Evolutionary conservation across 2,113 vertebrate species (phyloP), one percentile per base, ranked within the genome.

Genomic region (Phrynosoma blainvillii): DNA sequence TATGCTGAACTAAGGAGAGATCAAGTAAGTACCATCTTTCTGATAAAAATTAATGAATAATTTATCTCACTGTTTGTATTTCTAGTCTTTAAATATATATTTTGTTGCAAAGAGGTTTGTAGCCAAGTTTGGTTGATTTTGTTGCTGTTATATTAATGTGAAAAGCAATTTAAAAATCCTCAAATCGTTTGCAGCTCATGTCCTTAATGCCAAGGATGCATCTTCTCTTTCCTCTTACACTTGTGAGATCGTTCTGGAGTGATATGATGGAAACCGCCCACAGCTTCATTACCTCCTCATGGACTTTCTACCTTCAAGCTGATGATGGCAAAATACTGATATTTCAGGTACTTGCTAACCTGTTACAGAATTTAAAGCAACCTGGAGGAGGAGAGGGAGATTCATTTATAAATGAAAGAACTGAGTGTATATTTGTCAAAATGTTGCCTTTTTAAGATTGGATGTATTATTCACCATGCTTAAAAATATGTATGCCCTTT

Each of bases 221-320:
- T 93, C 93, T 99, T 11, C 97, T 99, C 10, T 98, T 98, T 93
- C 98, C 98, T 56, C 94, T 99, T 87, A 98, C 97, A 0, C 94
- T 99, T 93, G 98, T 99, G 90, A 96, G 97, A 85, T 98, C 98
- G 0, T 97, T 99, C 89, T 99, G 98, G 98, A 98, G 98, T 79
- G 98, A 99, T 86, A 93, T 99, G 90, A 98, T 99, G 98, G 98
- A 96, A 95, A 99, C 98, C 6, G 98, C 99, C 66, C 98, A 99
- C 93, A 98, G 97, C 94, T 98, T 99, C 86, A 98, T 99, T 91
- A 97, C 98, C 2, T 98, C 98, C 32, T 97, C 98, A 0, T 99
- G 99, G 99, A 99, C 98, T 1, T 99, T 99, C 94, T 99, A 99
- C 95, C 97, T 99, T 92, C 99, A 99, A 94, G 98, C 98, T 30